phyloP scores from a whole-genome alignment of 2,888 invertebrate species.

The Cantharis lateralis region DNA sequence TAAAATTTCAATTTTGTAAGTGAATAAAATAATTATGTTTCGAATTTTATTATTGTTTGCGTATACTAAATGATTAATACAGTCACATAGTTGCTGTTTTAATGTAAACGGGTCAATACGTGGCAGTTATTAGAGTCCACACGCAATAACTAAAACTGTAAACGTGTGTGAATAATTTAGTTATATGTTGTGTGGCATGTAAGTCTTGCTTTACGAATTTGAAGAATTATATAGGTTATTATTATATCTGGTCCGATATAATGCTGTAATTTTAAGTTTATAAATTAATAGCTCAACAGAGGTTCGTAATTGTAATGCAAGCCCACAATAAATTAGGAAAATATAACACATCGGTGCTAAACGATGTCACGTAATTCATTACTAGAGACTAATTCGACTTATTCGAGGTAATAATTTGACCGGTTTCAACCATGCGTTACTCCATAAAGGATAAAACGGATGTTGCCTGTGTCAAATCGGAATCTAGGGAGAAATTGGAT shows the following conservation, averaged over 20 bases:
- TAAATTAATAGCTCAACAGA: constrained; percentile 7
- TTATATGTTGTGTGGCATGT: constrained; percentile 26
- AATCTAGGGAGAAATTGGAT: constrained; percentile 36
- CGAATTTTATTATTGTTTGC: neutral
- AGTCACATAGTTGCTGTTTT: constrained; percentile 5
- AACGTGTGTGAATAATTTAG: constrained; percentile 32
- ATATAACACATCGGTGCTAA: constrained; percentile 13
- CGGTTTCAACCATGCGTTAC: constrained; percentile 25
- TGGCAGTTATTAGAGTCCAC: constrained; percentile 24
- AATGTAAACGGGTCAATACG: constrained; percentile 30
- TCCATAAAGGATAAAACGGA: constrained; percentile 32
- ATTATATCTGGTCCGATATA: constrained; percentile 13
- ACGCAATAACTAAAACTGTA: constrained; percentile 29
- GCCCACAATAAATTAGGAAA: neutral
- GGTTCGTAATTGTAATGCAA: neutral
- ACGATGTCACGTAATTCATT: constrained; percentile 26
- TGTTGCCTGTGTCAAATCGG: constrained; percentile 37
- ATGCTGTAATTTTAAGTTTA: constrained; percentile 1
- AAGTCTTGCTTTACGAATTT: constrained; percentile 14
- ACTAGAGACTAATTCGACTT: constrained; percentile 27
- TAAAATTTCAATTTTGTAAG: neutral
- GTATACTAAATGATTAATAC: neutral
- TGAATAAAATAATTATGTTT: neutral
- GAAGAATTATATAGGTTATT: constrained; percentile 13
- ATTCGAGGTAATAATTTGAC: constrained; percentile 28